A percentile compares a stretch with the other conserved stretches of the same genome.
phyloP scores from a whole-genome alignment of 2,113 vertebrate genomes.

The Coregonus clupeaformis region DNA sequence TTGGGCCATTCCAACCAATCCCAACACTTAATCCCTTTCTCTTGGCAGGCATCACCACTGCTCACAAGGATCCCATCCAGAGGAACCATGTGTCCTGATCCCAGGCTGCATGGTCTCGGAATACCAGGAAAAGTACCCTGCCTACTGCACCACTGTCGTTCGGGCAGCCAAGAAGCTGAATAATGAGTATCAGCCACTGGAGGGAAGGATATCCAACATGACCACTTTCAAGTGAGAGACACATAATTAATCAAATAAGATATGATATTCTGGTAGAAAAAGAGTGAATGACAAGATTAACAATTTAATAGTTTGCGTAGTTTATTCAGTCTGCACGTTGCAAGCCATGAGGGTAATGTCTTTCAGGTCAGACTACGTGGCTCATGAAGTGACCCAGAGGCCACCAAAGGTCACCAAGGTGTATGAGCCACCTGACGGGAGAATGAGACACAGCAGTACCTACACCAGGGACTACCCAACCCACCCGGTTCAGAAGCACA shows the following conservation, averaged over 20 bases:
- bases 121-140: constrained; percentile 46
- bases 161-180: not conserved
- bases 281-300: too few species aligned
- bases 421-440: not conserved
- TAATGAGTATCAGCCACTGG: constrained; percentile 17
- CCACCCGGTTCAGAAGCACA: not conserved
- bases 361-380: constrained; percentile 39
- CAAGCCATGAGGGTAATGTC: not conserved
- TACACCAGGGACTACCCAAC: not conserved
- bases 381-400: not conserved
- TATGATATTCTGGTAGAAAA: not conserved
- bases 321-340: too few species aligned
- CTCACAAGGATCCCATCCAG: not conserved
- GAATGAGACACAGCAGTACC: constrained; percentile 6
- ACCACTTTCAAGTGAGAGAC: constrained; percentile 27
- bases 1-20: not conserved
- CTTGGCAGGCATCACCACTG: constrained; percentile 25
- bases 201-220: not conserved
- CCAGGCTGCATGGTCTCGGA: constrained; percentile 30
- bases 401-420: constrained; percentile 13
- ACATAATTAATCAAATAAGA: not conserved
- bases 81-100: not conserved
- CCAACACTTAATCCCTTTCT: not conserved
- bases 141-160: not conserved
- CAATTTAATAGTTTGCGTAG: not conserved